A percentile compares a stretch with the other conserved stretches of the same genome.
Evolutionary conservation across 1,140 invertebrate species (phyloP).

Genomic region (Drosophila leontia): DNA sequence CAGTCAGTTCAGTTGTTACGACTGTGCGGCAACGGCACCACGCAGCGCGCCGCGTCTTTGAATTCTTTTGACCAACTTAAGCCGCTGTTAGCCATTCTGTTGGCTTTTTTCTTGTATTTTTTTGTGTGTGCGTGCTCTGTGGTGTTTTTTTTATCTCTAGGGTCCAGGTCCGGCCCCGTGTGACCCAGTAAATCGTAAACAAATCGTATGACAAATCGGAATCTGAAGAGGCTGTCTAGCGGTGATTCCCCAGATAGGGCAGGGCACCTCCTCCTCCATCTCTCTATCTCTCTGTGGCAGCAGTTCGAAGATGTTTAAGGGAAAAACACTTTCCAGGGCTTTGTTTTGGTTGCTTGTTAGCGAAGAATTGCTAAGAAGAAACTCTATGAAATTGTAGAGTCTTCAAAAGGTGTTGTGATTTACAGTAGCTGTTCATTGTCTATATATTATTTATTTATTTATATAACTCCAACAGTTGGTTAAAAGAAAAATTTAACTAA

Average conservation of each 20-base stretch:
- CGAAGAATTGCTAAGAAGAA: conserved; percentile 8
- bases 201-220: conserved; percentile 21
- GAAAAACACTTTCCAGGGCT: conserved; percentile 22
- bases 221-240: background rate
- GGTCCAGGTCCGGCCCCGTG: background rate
- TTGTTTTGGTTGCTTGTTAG: background rate
- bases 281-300: background rate
- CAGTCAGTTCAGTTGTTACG: conserved; percentile 70
- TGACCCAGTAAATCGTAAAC: conserved; percentile 21
- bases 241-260: background rate
- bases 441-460: background rate
- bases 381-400: conserved; percentile 4
- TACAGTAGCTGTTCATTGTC: background rate
- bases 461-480: no score
- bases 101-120: conserved; percentile 16
- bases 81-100: background rate
- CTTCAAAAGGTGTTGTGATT: background rate
- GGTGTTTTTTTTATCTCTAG: conserved; percentile 1
- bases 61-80: conserved; percentile 58
- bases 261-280: background rate
- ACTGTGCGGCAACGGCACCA: conserved; percentile 78
- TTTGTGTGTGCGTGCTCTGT: conserved; percentile 37
- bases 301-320: conserved; percentile 1
- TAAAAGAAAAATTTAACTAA: no score
- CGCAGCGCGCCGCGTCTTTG: conserved; percentile 42